Evolutionary conservation across 2,797 vertebrate genomes (phyloP).

Genomic region (Rallus crepitans): DNA sequence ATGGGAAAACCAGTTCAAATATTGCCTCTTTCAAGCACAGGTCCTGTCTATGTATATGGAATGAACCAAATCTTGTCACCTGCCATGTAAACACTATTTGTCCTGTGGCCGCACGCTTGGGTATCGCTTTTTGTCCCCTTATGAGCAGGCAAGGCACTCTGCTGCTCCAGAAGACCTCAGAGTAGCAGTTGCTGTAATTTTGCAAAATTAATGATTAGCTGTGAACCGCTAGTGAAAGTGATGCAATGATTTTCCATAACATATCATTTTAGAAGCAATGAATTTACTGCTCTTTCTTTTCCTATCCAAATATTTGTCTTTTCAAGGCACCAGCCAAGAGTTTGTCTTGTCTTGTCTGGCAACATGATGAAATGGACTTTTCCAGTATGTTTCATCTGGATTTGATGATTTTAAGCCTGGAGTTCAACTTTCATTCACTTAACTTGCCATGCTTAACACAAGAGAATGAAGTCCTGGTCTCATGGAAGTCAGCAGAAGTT

Average conservation of each 20-base stretch:
- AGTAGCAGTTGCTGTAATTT: constrained; percentile 19
- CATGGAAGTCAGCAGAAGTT: background rate
- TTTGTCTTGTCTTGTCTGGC: constrained; percentile 54
- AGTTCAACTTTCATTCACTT: constrained; percentile 4
- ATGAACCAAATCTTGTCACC: background rate
- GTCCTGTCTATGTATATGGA: background rate
- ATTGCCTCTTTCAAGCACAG: background rate
- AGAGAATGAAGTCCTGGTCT: background rate
- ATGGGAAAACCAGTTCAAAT: background rate
- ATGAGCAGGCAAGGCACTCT: background rate
- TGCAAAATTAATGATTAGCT: constrained; percentile 54
- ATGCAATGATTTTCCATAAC: constrained; percentile 57
- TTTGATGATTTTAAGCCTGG: constrained; percentile 22
- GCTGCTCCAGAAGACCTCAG: background rate
- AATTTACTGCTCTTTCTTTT: constrained; percentile 41
- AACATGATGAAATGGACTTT: constrained; percentile 32
- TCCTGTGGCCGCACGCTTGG: background rate
- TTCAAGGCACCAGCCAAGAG: constrained; percentile 43
- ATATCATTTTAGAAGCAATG: constrained; percentile 30
- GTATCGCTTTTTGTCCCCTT: background rate
- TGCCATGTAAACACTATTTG: background rate
- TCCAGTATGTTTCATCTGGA: constrained; percentile 21
- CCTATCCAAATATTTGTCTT: constrained; percentile 65
- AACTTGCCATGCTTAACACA: background rate
- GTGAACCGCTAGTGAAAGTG: constrained; percentile 32